These are phyloP conservation scores for Hemaris fuciformis DNA, from an alignment of 2,888 invertebrate genomes.

Conservation along the genomic window DNA sequence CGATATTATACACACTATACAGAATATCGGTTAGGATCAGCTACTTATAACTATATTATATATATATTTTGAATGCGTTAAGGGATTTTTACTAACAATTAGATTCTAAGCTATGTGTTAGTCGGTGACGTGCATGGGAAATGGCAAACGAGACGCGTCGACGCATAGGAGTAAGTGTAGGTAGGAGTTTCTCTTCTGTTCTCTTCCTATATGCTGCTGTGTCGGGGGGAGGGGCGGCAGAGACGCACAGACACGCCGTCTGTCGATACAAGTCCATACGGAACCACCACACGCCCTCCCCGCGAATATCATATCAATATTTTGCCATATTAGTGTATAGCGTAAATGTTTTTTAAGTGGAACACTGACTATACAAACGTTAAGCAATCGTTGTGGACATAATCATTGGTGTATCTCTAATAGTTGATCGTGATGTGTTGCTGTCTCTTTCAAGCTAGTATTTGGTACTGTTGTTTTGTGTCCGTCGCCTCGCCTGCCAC, in stretches of 20 bases:
- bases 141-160: slow-evolving; percentile 47
- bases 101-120: slow-evolving; percentile 70
- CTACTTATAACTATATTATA: slow-evolving; percentile 70
- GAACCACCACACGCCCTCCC: slow-evolving; percentile 40
- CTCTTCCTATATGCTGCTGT: slow-evolving; percentile 21
- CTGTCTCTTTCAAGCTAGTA: background rate
- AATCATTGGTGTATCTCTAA: slow-evolving; percentile 64
- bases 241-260: background rate
- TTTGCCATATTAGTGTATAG: slow-evolving; percentile 76
- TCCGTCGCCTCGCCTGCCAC: background rate
- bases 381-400: slow-evolving; percentile 69
- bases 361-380: slow-evolving; percentile 51
- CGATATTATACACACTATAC: slow-evolving; percentile 74
- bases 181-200: slow-evolving; percentile 49
- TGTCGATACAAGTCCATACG: background rate
- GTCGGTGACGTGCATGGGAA: slow-evolving; percentile 31
- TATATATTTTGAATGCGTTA: slow-evolving; percentile 80
- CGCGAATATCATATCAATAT: slow-evolving; percentile 69
- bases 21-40: slow-evolving; percentile 68
- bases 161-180: slow-evolving; percentile 42
- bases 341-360: slow-evolving; percentile 40
- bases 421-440: slow-evolving; percentile 41
- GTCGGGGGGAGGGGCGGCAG: background rate
- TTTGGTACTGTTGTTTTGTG: slow-evolving; percentile 1
- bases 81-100: slow-evolving; percentile 80